phyloP scores from a whole-genome alignment of 2,888 invertebrate species.

The Melanargia galathea region DNA sequence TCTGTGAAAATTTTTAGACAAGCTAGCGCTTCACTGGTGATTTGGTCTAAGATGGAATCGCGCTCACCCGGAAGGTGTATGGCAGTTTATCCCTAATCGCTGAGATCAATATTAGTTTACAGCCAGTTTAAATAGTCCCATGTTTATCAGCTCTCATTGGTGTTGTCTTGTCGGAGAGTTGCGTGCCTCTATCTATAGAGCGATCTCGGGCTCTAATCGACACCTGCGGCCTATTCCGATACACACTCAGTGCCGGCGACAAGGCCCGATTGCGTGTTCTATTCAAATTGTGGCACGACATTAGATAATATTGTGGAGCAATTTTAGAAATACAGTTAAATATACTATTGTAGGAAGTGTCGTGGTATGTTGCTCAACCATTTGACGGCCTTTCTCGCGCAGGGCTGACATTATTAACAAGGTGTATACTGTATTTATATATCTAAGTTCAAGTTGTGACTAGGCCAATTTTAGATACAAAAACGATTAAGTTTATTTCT shows the following conservation, averaged over 20 bases:
- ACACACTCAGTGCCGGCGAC: conserved; percentile 60
- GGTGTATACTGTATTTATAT: too few relatives aligned
- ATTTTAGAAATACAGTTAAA: conserved; percentile 31
- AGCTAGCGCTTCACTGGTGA: too few relatives aligned
- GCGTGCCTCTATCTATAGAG: conserved; percentile 54
- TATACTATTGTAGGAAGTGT: conserved; percentile 15
- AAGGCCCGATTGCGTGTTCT: conserved; percentile 64
- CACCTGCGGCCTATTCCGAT: conserved; percentile 70
- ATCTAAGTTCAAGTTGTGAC: too few relatives aligned
- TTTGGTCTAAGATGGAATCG: not conserved
- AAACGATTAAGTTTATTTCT: too few relatives aligned
- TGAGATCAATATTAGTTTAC: not conserved
- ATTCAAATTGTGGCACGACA: conserved; percentile 65
- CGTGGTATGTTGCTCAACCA: not conserved
- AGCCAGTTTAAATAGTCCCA: conserved; percentile 7
- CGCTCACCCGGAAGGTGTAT: not conserved
- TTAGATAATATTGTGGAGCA: conserved; percentile 39
- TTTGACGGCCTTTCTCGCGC: not conserved
- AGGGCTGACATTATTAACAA: not conserved
- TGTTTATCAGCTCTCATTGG: conserved; percentile 10
- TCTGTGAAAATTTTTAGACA: too few relatives aligned
- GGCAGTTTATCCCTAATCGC: not conserved
- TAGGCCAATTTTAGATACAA: too few relatives aligned
- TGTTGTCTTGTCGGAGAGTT: conserved; percentile 33
- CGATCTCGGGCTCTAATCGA: conserved; percentile 65